Evolutionary conservation across 1,140 invertebrate species (phyloP), one percentile per base, ranked within the genome.

Genomic region (Adelges cooleyi): DNA sequence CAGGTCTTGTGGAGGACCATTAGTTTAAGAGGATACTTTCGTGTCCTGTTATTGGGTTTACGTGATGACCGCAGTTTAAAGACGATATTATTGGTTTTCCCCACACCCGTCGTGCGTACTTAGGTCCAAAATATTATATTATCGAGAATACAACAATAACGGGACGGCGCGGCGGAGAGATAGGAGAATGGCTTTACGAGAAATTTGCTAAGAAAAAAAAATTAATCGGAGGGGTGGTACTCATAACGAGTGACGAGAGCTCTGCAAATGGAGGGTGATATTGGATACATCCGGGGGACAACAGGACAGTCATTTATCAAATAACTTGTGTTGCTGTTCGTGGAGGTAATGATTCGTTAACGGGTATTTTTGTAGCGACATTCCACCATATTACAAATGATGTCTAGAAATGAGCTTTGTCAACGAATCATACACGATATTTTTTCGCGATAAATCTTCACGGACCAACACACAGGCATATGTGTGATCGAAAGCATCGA

Each of bases 271-370:
- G 56, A 62, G 56, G 56, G 42, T 46, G 56, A 62, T 62, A 62
- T 62, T 62, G 56, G 56, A 50, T 62, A 59, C 25, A 42, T 33
- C 42, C 42, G 42, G 10, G 56, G 54, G 36, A 44, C n/a, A 33
- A 33, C 38, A 29, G 23, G 54, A 29, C 56, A 18, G 56, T 62
- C 18, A 46, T 62, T 62, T 62, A 62, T 62, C 56, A 62, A 62
- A 62, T 62, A 62, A 62, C 56, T 59, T 48, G 42, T 48, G 9
- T 36, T 27, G 25, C 56, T 42, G 56, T 48, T 62, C 33, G 25
- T 25, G 25, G 56, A 62, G 56, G 56, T 62, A 62, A 62, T 62
- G 56, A 62, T 62, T 62, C 56, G 56, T 62, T 62, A 62, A 62
- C 56, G 56, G 38, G 56, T 48, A 25, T 46, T 46, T 29, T 62